phyloP scores from a whole-genome alignment of 1,140 invertebrate genomes.

The Melanaphis sacchari region DNA sequence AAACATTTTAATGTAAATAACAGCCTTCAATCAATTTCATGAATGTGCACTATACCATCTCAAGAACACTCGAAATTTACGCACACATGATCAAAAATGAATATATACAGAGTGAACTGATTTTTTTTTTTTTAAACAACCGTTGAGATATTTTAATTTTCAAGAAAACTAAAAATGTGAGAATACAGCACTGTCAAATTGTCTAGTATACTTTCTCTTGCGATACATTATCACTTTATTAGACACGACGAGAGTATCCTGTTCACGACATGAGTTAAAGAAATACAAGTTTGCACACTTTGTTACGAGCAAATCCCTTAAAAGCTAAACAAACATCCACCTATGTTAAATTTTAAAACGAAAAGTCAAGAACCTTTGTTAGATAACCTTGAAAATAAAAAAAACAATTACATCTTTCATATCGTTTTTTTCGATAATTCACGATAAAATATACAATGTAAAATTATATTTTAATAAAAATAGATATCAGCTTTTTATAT shows the following conservation, averaged over 20 bases:
- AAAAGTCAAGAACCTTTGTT: not conserved
- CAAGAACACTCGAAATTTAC: not conserved
- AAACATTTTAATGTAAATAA: slow-evolving; percentile 17
- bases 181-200: not conserved
- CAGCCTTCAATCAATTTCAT: not conserved
- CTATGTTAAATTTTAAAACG: not conserved
- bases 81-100: too few relatives aligned
- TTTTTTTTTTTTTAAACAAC: too few relatives aligned
- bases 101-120: not conserved
- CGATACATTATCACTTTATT: not conserved
- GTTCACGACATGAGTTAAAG: not conserved
- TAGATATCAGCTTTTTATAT: not conserved
- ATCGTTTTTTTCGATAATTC: not conserved
- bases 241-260: not conserved
- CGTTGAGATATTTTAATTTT: not conserved
- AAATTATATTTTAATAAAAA: not conserved
- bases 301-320: not conserved
- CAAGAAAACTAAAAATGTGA: not conserved
- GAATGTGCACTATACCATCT: not conserved
- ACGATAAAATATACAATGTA: not conserved
- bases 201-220: not conserved
- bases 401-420: not conserved
- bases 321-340: not conserved
- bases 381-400: not conserved
- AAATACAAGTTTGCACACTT: not conserved